phyloP scores from a whole-genome alignment of 2,797 vertebrate species.

The Miichthys miiuy region DNA sequence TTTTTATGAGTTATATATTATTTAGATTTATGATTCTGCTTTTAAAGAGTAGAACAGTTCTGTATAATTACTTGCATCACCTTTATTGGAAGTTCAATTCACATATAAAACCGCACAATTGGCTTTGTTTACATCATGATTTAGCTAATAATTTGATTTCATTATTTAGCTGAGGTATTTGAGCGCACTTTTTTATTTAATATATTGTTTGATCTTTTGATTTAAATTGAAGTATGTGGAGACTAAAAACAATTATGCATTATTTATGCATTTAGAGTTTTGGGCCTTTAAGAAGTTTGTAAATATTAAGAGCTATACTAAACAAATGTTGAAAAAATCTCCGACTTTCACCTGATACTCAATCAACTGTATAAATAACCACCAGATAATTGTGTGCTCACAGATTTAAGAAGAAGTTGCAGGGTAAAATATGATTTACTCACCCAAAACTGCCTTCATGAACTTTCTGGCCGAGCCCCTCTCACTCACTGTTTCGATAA shows the following conservation, averaged over 20 bases:
- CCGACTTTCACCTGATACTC: neutral
- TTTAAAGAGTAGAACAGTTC: neutral
- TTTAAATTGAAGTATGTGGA: neutral
- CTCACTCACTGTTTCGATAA: slow-evolving; percentile 74
- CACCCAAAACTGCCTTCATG: slow-evolving; percentile 9
- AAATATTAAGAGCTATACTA: neutral
- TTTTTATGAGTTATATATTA: neutral
- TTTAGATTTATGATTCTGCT: neutral
- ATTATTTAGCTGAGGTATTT: neutral
- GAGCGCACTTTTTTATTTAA: neutral
- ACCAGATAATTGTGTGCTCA: neutral
- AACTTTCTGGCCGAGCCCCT: slow-evolving; percentile 18
- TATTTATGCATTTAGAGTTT: neutral
- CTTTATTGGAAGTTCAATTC: neutral
- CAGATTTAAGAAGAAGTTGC: neutral
- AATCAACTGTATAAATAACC: neutral
- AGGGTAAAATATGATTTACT: slow-evolving; percentile 12
- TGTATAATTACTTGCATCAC: neutral
- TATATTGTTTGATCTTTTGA: neutral
- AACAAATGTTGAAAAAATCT: neutral
- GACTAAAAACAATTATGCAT: neutral
- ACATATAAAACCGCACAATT: neutral
- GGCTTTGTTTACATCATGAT: slow-evolving; percentile 1
- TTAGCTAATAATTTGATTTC: neutral
- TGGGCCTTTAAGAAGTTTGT: neutral